A percentile compares a stretch with the other conserved stretches of the same genome.
phyloP scores from a whole-genome alignment of 2,888 invertebrate species.

The Helleia helle region DNA sequence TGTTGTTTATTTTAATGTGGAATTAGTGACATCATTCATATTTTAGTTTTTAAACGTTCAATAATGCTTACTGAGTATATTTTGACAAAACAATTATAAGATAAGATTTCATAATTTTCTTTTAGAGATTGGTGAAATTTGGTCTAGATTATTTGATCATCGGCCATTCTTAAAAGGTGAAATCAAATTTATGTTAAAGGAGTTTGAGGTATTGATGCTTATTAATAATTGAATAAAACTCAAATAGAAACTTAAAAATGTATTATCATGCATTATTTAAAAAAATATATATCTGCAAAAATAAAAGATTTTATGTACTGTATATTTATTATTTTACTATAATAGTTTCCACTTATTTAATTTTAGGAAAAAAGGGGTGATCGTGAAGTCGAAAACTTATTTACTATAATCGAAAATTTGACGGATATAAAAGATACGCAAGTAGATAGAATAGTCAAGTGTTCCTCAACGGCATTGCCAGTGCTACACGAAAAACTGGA shows the following conservation, averaged over 20 bases:
- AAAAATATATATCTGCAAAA: too few relatives aligned
- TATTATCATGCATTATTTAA: too few relatives aligned
- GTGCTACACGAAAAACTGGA: constrained; percentile 77
- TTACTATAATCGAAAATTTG: constrained; percentile 82
- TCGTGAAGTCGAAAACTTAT: constrained; percentile 84
- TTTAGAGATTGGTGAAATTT: constrained; percentile 86
- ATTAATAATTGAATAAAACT: neutral
- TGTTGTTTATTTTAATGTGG: neutral
- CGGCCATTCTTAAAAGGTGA: constrained; percentile 89
- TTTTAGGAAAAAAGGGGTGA: constrained; percentile 83
- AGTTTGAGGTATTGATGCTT: constrained; percentile 81
- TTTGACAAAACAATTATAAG: too few relatives aligned
- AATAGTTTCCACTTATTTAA: too few relatives aligned
- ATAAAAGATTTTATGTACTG: too few relatives aligned
- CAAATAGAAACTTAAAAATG: too few relatives aligned
- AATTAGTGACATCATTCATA: too few relatives aligned
- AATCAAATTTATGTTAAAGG: constrained; percentile 85
- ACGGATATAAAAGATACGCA: constrained; percentile 85
- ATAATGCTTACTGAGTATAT: too few relatives aligned
- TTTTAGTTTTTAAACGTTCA: too few relatives aligned
- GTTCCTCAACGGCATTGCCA: constrained; percentile 75
- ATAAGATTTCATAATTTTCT: constrained; percentile 3
- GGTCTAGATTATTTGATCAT: constrained; percentile 90
- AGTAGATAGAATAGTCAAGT: constrained; percentile 78
- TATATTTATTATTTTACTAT: too few relatives aligned